Percentiles rank a stretch among this genome's conserved stretches.
Conservation (phyloP, 1,140 invertebrate genomes). For the Drosophila elegans region DNA sequence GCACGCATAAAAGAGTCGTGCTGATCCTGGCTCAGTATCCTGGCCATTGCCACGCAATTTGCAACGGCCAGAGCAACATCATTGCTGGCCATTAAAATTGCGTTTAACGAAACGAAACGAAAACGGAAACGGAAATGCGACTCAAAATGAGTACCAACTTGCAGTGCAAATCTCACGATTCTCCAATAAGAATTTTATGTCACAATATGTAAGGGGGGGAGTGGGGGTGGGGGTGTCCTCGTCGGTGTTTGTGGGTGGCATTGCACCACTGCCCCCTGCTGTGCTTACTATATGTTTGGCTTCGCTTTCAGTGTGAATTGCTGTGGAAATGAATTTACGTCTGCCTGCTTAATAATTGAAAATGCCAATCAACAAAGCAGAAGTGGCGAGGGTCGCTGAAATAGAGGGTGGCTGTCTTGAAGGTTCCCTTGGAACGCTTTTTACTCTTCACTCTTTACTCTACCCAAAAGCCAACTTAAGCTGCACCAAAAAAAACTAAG, state of each 20-base stretch:
- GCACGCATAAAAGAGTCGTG: slow-evolving; percentile 51
- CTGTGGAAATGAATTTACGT: slow-evolving; percentile 55
- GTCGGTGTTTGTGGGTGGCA: not conserved
- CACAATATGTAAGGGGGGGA: not conserved
- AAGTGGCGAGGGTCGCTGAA: not conserved
- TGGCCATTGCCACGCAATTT: slow-evolving; percentile 66
- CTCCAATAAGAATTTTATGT: slow-evolving; percentile 29
- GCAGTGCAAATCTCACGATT: slow-evolving; percentile 45
- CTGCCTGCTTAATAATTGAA: slow-evolving; percentile 50
- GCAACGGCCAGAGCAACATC: slow-evolving; percentile 21
- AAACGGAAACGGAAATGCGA: slow-evolving; percentile 11
- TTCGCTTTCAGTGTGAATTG: slow-evolving; percentile 28
- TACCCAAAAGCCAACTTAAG: not conserved
- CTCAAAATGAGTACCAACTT: slow-evolving; percentile 5
- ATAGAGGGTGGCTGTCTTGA: not conserved
- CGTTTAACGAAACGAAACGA: slow-evolving; percentile 29
- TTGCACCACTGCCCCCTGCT: not conserved
- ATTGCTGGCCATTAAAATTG: slow-evolving; percentile 41
- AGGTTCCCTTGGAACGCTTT: not conserved
- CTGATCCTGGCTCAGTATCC: not conserved
- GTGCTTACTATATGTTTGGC: not conserved
- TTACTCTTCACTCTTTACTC: too few species aligned
- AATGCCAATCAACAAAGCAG: slow-evolving; percentile 50
- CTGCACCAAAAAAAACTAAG: not conserved
- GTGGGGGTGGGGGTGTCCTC: too few species aligned